Conservation (phyloP, 2,113 vertebrate genomes). For the Damaliscus lunatus region DNA sequence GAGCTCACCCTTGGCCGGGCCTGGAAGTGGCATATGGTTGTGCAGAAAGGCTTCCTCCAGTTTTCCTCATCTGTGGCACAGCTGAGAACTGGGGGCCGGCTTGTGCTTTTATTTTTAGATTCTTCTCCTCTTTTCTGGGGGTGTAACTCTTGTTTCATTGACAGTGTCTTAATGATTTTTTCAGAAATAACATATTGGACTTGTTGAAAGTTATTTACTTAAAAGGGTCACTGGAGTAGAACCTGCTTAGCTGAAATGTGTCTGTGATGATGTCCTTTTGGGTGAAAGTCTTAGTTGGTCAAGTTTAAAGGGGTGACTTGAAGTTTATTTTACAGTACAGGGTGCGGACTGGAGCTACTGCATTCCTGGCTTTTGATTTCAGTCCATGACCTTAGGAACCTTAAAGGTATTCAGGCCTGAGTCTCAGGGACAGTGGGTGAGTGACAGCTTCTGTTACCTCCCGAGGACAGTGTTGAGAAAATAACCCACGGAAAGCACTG, state of each 20-base stretch:
- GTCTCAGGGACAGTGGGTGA: neutral
- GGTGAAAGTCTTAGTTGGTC: neutral
- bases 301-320: neutral
- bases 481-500: neutral
- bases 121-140: neutral
- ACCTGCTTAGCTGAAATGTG: neutral
- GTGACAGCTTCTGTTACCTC: neutral
- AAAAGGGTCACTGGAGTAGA: neutral
- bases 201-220: neutral
- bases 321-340: neutral
- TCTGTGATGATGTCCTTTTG: neutral
- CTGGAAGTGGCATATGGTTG: neutral
- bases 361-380: neutral
- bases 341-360: neutral
- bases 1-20: neutral
- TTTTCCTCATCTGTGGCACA: neutral
- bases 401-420: neutral
- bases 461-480: neutral
- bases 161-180: neutral
- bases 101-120: neutral
- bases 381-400: neutral
- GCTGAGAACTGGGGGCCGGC: neutral
- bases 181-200: neutral
- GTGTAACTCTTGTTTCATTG: neutral
- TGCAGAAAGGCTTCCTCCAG: neutral